A percentile compares a stretch with the other conserved stretches of the same genome.
phyloP scores from a whole-genome alignment of 1,140 invertebrate genomes.

The Hyles vespertilio region DNA sequence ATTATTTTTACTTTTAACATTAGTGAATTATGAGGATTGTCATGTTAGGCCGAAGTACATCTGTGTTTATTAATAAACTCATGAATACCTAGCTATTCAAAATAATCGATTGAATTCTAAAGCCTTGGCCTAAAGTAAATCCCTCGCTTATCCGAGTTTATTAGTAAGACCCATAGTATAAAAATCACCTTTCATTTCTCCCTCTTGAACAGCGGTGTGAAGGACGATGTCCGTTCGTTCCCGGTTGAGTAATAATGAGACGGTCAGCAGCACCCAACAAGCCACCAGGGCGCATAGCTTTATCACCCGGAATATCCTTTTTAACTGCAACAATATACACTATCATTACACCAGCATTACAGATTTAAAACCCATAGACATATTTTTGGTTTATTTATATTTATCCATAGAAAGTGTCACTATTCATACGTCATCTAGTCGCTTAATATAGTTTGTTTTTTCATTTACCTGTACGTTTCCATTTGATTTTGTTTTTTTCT shows the following conservation, averaged over 20 bases:
- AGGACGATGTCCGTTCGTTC: constrained; percentile 79
- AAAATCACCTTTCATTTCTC: constrained; percentile 63
- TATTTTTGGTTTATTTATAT: no score
- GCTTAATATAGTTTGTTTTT: background rate
- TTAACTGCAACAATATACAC: constrained; percentile 22
- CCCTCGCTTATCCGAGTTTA: background rate
- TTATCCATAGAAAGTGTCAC: no score
- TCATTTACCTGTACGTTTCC: constrained; percentile 34
- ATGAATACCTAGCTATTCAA: no score
- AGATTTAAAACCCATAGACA: no score
- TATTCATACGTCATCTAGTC: no score
- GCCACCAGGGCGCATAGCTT: constrained; percentile 44
- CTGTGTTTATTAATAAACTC: no score
- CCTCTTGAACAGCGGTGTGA: constrained; percentile 79
- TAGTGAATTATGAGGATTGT: no score
- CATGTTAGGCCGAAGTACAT: no score
- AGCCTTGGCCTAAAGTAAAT: no score
- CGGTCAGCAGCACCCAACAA: constrained; percentile 74
- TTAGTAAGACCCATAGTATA: background rate
- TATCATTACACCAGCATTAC: background rate
- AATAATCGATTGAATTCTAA: no score
- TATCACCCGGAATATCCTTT: constrained; percentile 29
- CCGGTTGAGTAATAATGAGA: constrained; percentile 79
- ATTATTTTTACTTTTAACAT: no score
- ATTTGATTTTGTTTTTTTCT: constrained; percentile 26